phyloP scores from a whole-genome alignment of 2,113 vertebrate genomes.

The Scolopax mira region DNA sequence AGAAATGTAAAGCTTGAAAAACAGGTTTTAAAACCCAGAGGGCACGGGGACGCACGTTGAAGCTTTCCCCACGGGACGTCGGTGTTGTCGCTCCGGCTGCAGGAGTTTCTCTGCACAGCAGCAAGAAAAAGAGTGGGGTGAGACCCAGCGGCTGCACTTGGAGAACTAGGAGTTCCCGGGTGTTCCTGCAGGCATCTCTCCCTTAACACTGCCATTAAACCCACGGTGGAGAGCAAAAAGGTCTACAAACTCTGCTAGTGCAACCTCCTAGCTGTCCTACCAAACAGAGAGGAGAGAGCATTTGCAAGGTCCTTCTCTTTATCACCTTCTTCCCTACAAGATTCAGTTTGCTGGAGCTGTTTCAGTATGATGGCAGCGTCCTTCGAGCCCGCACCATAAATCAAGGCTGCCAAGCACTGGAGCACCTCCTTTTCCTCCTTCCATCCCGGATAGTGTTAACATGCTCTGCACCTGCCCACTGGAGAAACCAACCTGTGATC shows the following conservation, averaged over 20 bases:
- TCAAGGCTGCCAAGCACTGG: neutral
- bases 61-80: constrained; percentile 31
- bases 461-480: neutral
- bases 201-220: neutral
- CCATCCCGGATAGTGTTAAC: neutral
- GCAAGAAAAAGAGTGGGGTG: neutral
- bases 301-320: neutral
- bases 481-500: neutral
- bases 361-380: neutral
- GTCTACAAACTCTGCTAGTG: neutral
- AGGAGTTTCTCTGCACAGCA: constrained; percentile 46
- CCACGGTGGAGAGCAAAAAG: neutral
- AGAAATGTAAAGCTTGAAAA: constrained; percentile 46
- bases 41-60: neutral
- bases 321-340: neutral
- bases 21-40: constrained; percentile 58
- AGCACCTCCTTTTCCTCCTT: neutral
- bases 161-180: accelerated
- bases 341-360: neutral
- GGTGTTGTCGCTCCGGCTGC: neutral
- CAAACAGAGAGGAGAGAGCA: neutral
- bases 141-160: neutral
- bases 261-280: neutral
- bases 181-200: neutral
- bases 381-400: neutral